These are phyloP conservation scores for Takifugu rubripes DNA, from an alignment of 2,797 vertebrate species.

Conservation along the genomic window DNA sequence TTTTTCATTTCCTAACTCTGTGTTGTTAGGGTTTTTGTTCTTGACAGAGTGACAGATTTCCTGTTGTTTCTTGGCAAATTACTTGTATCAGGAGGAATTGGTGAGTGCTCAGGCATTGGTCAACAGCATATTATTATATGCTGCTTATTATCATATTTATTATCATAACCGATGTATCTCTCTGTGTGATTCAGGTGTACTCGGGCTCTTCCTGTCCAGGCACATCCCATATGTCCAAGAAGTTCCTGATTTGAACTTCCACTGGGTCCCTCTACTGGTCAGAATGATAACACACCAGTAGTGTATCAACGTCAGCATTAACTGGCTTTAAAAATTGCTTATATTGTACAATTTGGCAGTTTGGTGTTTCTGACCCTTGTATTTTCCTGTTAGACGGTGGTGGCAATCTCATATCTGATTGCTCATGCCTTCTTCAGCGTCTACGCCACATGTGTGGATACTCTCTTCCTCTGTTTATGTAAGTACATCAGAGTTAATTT, in stretches of 20 bases:
- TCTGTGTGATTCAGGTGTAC: slow-evolving; percentile 72
- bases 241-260: slow-evolving; percentile 83
- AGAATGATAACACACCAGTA: slow-evolving; percentile 35
- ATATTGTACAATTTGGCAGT: neutral
- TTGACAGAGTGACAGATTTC: slow-evolving; percentile 90
- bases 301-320: too few species aligned
- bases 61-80: slow-evolving; percentile 87
- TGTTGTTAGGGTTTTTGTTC: slow-evolving; percentile 81
- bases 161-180: slow-evolving; percentile 3
- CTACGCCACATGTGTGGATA: slow-evolving; percentile 93
- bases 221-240: slow-evolving; percentile 78
- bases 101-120: slow-evolving; percentile 67
- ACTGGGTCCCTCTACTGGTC: slow-evolving; percentile 89
- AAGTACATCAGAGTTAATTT: slow-evolving; percentile 63
- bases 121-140: neutral
- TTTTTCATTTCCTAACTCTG: neutral
- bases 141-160: too few species aligned
- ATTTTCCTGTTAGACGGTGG: slow-evolving; percentile 72
- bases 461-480: slow-evolving; percentile 93
- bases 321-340: too few species aligned
- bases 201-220: slow-evolving; percentile 85
- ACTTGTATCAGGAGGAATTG: slow-evolving; percentile 83
- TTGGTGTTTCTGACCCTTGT: neutral
- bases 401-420: slow-evolving; percentile 85
- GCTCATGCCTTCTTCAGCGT: slow-evolving; percentile 92